Base-by-base conservation (phyloP, 2,113 vertebrate genomes). In the Fulmarus glacialis region DNA sequence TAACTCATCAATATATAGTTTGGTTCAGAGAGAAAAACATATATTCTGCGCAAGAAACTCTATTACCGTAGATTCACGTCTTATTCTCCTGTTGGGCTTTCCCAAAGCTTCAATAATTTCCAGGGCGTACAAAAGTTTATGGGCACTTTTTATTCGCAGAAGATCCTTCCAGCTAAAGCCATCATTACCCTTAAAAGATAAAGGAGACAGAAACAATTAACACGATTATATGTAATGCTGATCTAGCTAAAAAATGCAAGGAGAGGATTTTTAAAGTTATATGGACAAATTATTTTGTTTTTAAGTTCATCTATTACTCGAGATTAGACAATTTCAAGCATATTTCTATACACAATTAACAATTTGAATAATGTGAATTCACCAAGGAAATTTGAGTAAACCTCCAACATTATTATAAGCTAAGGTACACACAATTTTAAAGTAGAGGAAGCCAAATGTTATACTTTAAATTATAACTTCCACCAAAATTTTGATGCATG, bases 21-120 rank as follows among this genome's bases (percentile, higher is more conserved):
- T 52, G 40, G 8, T 73, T 83, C 68, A 90, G 32, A 95, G 38
- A 89, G 23, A 92, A 50, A 95, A 79, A 36, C 6, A 83, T 40
- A n/a, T 9, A 60, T 40, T 12, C 56, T 53, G n/a, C 19, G 53
- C 47, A 78, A 82, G 32, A 70, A 90, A 42, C n/a, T 30, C 16
- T 62, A 47, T 97, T 98, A 99, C 99, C 85, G 99, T 99, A 4
- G 99, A 99, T 96, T 99, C 99, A 75, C 99, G 97, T 88, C 99
- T 99, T 97, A 99, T 99, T 95, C 99, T 99, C 88, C 99, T 98
- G 97, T 99, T 99, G 86, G 99, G 99, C 97, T 99, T 99, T 21
- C 99, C 99, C 88, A 99, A 97, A 43, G 99, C 99, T 97, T 99
- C 99, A 53, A 99, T 99, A 93, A 99, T 99, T 98, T 99, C 99